Evolutionary conservation across 2,888 invertebrate species (phyloP).

Genomic region (Drosophila emarginata): DNA sequence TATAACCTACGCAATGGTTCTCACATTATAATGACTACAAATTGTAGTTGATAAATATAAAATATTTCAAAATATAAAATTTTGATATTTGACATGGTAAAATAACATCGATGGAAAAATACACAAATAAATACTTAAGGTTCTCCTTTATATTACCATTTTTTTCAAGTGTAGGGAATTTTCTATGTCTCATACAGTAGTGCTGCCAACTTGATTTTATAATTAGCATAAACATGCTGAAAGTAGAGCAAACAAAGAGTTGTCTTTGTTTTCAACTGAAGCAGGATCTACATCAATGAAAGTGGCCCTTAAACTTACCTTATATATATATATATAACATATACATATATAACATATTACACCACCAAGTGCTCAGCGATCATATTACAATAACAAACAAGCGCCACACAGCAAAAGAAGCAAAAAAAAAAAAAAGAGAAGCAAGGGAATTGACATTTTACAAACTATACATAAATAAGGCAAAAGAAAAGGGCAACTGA

Average conservation of each 20-base stretch:
- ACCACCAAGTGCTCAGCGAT: slow-evolving; percentile 38
- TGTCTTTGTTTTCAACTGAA: slow-evolving; percentile 48
- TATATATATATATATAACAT: background rate
- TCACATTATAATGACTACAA: too few relatives aligned
- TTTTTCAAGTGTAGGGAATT: background rate
- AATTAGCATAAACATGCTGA: slow-evolving; percentile 72
- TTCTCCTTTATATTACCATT: background rate
- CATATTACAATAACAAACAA: slow-evolving; percentile 48
- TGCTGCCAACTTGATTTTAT: slow-evolving; percentile 67
- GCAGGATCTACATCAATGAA: slow-evolving; percentile 44
- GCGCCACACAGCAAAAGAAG: slow-evolving; percentile 32
- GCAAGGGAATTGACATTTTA: slow-evolving; percentile 58
- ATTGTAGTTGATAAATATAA: too few relatives aligned
- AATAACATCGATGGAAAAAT: too few relatives aligned
- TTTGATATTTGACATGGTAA: too few relatives aligned
- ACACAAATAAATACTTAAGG: background rate
- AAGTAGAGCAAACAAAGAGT: slow-evolving; percentile 70
- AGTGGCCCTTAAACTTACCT: slow-evolving; percentile 45
- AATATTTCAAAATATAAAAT: too few relatives aligned
- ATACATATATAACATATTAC: slow-evolving; percentile 33
- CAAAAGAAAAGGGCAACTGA: slow-evolving; percentile 36
- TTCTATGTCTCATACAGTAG: slow-evolving; percentile 27
- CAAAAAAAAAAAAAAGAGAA: background rate
- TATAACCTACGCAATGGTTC: too few relatives aligned
- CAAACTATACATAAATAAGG: slow-evolving; percentile 54